These are phyloP conservation scores for Upupa epops DNA, from an alignment of 2,113 vertebrate genomes.

Conservation along the genomic window DNA sequence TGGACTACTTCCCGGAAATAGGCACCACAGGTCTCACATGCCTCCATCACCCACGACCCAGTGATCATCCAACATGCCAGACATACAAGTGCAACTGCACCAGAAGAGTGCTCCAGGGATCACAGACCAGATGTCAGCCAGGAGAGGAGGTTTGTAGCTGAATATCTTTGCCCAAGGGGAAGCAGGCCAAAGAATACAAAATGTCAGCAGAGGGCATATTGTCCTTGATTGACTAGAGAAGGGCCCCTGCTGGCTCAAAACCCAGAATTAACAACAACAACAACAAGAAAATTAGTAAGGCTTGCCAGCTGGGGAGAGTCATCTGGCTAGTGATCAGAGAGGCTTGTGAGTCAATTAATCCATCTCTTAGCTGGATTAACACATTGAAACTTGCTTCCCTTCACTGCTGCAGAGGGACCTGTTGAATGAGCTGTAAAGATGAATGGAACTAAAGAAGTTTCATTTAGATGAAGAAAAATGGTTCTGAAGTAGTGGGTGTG, in stretches of 20 bases:
- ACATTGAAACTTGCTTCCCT: conserved; percentile 62
- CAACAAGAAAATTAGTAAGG: conserved; percentile 54
- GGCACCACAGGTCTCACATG: no score
- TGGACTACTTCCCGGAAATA: neutral
- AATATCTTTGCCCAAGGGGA: conserved; percentile 52
- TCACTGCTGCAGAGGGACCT: conserved; percentile 52
- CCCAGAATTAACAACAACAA: conserved; percentile 59
- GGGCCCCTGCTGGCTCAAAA: conserved; percentile 67
- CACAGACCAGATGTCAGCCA: conserved; percentile 45
- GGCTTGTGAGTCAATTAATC: conserved; percentile 54
- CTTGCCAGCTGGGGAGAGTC: conserved; percentile 71
- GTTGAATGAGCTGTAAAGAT: conserved; percentile 58
- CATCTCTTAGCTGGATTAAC: conserved; percentile 48
- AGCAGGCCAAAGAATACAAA: conserved; percentile 55
- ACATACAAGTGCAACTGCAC: neutral
- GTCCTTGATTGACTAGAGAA: conserved; percentile 62
- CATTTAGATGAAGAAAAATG: conserved; percentile 66
- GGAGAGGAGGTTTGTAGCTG: conserved; percentile 12
- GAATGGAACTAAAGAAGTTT: conserved; percentile 71
- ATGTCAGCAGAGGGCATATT: conserved; percentile 54
- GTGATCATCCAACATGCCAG: neutral
- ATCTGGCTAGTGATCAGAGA: conserved; percentile 75
- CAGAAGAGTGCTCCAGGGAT: conserved; percentile 29
- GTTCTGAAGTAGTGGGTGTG: conserved; percentile 55
- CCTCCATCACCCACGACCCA: neutral